Conservation (phyloP, 23 tunicate species). For the Ascidia mentula region DNA sequence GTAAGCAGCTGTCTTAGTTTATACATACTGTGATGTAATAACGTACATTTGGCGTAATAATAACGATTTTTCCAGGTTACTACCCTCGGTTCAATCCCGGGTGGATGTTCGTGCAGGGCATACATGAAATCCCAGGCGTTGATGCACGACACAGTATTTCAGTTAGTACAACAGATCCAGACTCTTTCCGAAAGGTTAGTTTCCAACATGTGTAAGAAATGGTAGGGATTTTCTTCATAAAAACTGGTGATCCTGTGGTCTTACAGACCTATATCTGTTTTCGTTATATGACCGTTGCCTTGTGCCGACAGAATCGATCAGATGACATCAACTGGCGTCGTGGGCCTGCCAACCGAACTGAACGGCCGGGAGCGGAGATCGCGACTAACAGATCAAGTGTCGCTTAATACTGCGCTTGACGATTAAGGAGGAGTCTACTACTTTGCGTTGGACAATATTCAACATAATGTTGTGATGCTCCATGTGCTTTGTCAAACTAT, state of each 20-base stretch:
- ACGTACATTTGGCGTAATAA: not conserved
- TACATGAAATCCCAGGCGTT: conserved; percentile 27
- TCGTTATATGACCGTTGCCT: not conserved
- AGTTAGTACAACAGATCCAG: conserved; percentile 37
- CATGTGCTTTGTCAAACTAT: no score
- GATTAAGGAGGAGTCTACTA: no score
- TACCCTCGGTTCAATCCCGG: conserved; percentile 7
- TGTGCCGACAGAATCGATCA: not conserved
- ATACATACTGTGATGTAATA: not conserved
- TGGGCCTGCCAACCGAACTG: not conserved
- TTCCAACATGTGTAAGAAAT: not conserved
- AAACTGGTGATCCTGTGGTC: not conserved
- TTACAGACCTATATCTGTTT: not conserved
- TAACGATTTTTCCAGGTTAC: conserved; percentile 9
- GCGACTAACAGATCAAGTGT: not conserved
- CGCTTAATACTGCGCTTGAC: no score
- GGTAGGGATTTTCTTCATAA: no score
- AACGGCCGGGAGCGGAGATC: not conserved
- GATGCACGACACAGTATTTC: conserved; percentile 40
- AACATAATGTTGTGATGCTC: no score
- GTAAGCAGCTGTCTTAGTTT: conserved; percentile 22
- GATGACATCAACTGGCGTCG: not conserved
- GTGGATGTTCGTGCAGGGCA: conserved; percentile 37
- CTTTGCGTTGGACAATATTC: no score
- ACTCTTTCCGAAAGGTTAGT: conserved; percentile 38